phyloP scores from a whole-genome alignment of 2,113 vertebrate genomes.

The Sander lucioperca region DNA sequence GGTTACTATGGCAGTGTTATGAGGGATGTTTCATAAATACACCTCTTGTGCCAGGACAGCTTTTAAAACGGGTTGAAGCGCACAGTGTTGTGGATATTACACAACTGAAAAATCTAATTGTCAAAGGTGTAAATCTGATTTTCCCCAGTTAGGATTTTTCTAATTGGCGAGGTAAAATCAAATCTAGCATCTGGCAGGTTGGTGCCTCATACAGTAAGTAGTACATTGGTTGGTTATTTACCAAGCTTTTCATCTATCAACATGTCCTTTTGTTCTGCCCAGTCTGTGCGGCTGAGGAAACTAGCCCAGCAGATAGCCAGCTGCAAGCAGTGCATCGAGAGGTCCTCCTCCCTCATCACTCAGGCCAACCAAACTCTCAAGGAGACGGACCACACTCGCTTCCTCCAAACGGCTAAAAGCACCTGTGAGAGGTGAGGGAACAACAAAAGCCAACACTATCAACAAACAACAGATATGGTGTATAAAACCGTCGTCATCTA shows the following conservation, averaged over 20 bases:
- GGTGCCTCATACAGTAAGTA: not conserved
- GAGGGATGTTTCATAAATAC: conserved; percentile 33
- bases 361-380: conserved; percentile 96
- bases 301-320: conserved; percentile 96
- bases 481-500: conserved; percentile 17
- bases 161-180: conserved; percentile 24
- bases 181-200: conserved; percentile 40
- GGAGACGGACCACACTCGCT: conserved; percentile 93
- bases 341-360: conserved; percentile 95
- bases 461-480: not conserved
- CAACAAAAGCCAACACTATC: not conserved
- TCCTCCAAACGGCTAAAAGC: conserved; percentile 96
- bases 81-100: conserved; percentile 13
- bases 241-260: conserved; percentile 34
- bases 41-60: not conserved
- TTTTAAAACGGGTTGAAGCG: conserved; percentile 25
- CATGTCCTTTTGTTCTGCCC: conserved; percentile 45
- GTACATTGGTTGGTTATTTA: conserved; percentile 8
- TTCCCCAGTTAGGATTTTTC: conserved; percentile 25
- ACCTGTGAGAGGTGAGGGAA: conserved; percentile 93
- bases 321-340: conserved; percentile 98
- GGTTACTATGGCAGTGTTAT: conserved; percentile 46
- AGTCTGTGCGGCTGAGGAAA: conserved; percentile 95
- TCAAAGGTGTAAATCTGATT: conserved; percentile 34
- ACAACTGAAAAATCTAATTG: conserved; percentile 35